Evolutionary conservation across 2,797 vertebrate genomes (phyloP), one percentile per base, ranked within the genome.

Genomic region (Tragelaphus eurycerus): DNA sequence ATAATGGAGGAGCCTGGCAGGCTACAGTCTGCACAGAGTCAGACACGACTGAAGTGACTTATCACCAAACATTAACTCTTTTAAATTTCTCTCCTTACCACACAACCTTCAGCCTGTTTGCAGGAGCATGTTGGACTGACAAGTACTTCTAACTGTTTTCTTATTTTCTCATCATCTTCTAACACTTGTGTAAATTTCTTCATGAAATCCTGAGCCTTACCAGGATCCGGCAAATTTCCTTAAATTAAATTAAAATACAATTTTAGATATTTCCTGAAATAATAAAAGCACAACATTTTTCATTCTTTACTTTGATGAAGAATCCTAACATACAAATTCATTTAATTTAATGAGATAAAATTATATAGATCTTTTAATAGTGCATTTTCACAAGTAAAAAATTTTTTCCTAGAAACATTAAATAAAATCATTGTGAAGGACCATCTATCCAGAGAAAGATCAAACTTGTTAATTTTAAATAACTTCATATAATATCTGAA

Each of bases 171-270:
- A 85, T 99, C 99, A 59, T 99, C 99, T 97, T 99, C 99, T 98
- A 99, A 98, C 98, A 99, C 99, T 98, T 99, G 99, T 54, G 99
- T 99, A 97, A 99, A 99, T 98, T 99, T 99, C 98, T 99, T 99
- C 98, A 99, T 99, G 98, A 99, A 99, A 98, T 99, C 99, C 98
- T 99, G 99, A 82, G 99, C 99, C 98, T 99, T 99, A 31, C 99
- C 99, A 10, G 99, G 99, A 98, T 99, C 99, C 82, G 99, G 99
- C 96, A 99, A 99, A 98, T 99, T 99, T 98, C 99, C 99, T 99
- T 98, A 88, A 98, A 98, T 99, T 98, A 89, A 98, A 98, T 48
- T 96, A 95, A 55, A 86, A 25, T 25, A 59, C 17, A 93, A 76
- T 27, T 94, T 95, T 60, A 86, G 62, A 82, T 89, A 86, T 79